Percentiles rank a stretch among this genome's conserved stretches.
Evolutionary conservation across 2,888 invertebrate species (phyloP).

Genomic region (Rhamphomyia laevipes): DNA sequence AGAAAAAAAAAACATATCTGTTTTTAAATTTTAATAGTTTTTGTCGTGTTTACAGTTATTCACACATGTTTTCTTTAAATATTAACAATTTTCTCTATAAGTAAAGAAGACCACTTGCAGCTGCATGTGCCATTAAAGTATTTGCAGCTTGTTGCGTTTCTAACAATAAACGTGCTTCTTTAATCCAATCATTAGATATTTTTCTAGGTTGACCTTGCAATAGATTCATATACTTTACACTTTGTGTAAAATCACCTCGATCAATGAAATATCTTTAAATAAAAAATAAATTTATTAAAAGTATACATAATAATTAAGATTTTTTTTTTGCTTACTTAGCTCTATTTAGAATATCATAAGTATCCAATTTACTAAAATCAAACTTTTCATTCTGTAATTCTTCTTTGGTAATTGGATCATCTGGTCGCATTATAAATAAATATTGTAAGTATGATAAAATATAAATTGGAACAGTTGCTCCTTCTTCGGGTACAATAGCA

Average conservation of each 20-base stretch:
- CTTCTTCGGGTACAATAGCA: constrained; percentile 76
- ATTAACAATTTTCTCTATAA: constrained; percentile 15
- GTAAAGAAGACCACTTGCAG: constrained; percentile 47
- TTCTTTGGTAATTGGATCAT: constrained; percentile 55
- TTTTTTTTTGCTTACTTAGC: constrained; percentile 54
- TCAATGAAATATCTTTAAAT: constrained; percentile 72
- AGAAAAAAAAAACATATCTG: too few species aligned
- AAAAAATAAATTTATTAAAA: background rate
- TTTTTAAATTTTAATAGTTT: too few species aligned
- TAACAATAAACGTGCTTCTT: constrained; percentile 66
- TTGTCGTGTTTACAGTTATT: too few species aligned
- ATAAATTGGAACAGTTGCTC: constrained; percentile 74
- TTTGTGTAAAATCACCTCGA: constrained; percentile 73
- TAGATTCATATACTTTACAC: constrained; percentile 76
- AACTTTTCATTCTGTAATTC: constrained; percentile 62
- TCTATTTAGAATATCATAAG: constrained; percentile 79
- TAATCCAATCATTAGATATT: constrained; percentile 78
- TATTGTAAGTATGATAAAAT: constrained; percentile 83
- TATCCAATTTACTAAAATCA: constrained; percentile 63
- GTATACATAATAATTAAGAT: background rate
- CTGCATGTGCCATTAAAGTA: constrained; percentile 79
- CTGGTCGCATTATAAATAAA: constrained; percentile 58
- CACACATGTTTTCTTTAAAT: too few species aligned
- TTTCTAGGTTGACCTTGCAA: constrained; percentile 78
- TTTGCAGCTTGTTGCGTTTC: constrained; percentile 87